Conservation (phyloP, 2,797 vertebrate species). For the Microctenopoma lineatum region DNA sequence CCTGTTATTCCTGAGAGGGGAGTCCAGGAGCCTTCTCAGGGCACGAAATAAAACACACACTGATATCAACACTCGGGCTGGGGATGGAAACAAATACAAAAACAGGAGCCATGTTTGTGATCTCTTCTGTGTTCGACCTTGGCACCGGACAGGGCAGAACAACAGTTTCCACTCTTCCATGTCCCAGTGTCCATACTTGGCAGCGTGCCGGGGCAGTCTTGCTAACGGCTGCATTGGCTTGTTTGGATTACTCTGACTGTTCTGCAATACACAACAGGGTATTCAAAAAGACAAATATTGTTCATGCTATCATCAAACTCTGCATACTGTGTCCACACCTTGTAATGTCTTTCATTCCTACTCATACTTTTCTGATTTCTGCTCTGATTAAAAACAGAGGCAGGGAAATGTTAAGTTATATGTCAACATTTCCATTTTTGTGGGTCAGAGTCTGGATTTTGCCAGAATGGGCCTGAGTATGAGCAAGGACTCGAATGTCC, state of each 20-base stretch:
- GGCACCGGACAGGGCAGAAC: slow-evolving; percentile 21
- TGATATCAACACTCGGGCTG: slow-evolving; percentile 35
- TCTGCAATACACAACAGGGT: background rate
- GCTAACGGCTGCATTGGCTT: slow-evolving; percentile 24
- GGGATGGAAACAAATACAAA: slow-evolving; percentile 30
- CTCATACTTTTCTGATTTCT: slow-evolving; percentile 7
- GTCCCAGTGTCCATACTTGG: slow-evolving; percentile 29
- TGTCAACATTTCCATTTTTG: slow-evolving; percentile 60
- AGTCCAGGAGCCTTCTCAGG: slow-evolving; percentile 22
- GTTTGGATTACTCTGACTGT: slow-evolving; percentile 14
- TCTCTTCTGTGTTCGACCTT: slow-evolving; percentile 14
- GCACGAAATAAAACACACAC: slow-evolving; percentile 13
- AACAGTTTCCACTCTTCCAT: slow-evolving; percentile 39
- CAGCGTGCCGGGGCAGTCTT: slow-evolving; percentile 8
- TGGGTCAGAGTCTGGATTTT: slow-evolving; percentile 33
- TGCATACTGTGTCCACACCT: background rate
- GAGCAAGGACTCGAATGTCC: slow-evolving; percentile 48
- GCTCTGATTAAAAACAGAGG: slow-evolving; percentile 25
- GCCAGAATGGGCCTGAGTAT: slow-evolving; percentile 37
- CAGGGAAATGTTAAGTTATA: slow-evolving; percentile 39
- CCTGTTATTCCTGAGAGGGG: slow-evolving; percentile 17
- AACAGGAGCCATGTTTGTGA: slow-evolving; percentile 25
- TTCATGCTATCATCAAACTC: background rate
- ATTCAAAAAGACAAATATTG: background rate
- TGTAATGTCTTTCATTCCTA: slow-evolving; percentile 1